Conservation (phyloP, 2,888 invertebrate genomes). For the Drosophila koepferae region DNA sequence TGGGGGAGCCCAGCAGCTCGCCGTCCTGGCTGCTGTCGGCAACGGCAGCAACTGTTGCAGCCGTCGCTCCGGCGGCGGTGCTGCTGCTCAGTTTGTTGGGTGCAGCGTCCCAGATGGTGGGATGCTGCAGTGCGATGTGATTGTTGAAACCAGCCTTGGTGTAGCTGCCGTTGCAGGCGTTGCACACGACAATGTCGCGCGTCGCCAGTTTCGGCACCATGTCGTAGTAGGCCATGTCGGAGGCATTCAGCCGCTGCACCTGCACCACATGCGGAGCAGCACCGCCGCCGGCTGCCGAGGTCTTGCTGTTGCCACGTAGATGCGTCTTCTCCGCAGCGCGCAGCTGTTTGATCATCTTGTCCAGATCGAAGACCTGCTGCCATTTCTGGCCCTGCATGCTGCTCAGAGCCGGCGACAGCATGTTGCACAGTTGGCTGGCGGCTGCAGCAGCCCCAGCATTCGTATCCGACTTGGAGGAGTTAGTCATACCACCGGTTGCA, state of each 20-base stretch:
- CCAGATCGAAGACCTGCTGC: conserved; percentile 81
- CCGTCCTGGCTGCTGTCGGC: conserved; percentile 66
- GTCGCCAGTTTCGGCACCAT: conserved; percentile 92
- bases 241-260: conserved; percentile 86
- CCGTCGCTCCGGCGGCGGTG: conserved; percentile 4
- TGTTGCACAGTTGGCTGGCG: conserved; percentile 41
- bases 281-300: conserved; percentile 4
- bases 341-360: conserved; percentile 80
- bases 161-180: conserved; percentile 91
- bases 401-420: conserved; percentile 41
- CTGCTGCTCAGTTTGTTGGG: conserved; percentile 63
- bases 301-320: conserved; percentile 54
- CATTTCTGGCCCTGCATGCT: conserved; percentile 80
- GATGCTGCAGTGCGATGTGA: conserved; percentile 89
- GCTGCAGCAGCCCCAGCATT: conserved; percentile 30
- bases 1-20: conserved; percentile 58
- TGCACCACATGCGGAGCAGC: conserved; percentile 50
- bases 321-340: conserved; percentile 77
- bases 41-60: conserved; percentile 8
- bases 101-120: conserved; percentile 73
- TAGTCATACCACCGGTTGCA: conserved; percentile 51
- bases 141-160: conserved; percentile 92
- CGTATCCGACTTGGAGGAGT: conserved; percentile 53
- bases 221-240: conserved; percentile 91
- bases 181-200: conserved; percentile 91